Percentiles rank a stretch among this genome's conserved stretches.
Evolutionary conservation across 2,888 invertebrate genomes (phyloP).

Genomic region (Clistopyga incitator): DNA sequence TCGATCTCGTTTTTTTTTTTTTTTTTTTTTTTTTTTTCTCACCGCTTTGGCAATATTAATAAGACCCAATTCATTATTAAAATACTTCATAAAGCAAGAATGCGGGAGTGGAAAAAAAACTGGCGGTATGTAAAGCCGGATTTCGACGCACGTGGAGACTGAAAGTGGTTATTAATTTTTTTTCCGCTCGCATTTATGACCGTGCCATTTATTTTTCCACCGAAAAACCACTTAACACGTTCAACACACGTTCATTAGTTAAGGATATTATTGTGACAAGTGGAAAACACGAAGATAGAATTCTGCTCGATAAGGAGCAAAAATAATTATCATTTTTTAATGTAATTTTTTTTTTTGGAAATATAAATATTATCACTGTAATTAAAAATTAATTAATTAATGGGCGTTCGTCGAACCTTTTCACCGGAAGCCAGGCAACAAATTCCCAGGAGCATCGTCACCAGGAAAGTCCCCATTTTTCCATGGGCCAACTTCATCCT

Average conservation of each 20-base stretch:
- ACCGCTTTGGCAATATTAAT: not conserved
- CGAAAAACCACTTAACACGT: not conserved
- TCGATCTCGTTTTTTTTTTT: constrained; percentile 7
- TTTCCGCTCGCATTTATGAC: not conserved
- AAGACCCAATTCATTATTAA: constrained; percentile 6
- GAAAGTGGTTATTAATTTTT: constrained; percentile 3
- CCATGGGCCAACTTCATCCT: constrained; percentile 23
- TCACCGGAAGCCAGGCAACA: constrained; percentile 23
- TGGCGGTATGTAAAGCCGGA: not conserved
- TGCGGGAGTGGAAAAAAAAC: not conserved
- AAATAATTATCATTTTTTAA: too few relatives aligned
- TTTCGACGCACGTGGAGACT: not conserved
- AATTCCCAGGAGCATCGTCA: constrained; percentile 33
- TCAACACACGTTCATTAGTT: too few relatives aligned
- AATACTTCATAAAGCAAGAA: not conserved
- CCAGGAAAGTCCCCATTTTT: constrained; percentile 36
- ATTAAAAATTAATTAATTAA: not conserved
- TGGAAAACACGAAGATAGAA: too few relatives aligned
- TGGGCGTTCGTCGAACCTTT: constrained; percentile 52
- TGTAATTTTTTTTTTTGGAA: not conserved
- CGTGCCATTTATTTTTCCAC: not conserved
- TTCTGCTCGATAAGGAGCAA: too few relatives aligned
- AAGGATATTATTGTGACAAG: too few relatives aligned
- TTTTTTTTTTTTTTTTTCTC: not conserved
- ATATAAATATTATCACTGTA: not conserved